These are phyloP conservation scores for Phania funesta DNA, from an alignment of 2,888 invertebrate genomes.

Conservation along the genomic window DNA sequence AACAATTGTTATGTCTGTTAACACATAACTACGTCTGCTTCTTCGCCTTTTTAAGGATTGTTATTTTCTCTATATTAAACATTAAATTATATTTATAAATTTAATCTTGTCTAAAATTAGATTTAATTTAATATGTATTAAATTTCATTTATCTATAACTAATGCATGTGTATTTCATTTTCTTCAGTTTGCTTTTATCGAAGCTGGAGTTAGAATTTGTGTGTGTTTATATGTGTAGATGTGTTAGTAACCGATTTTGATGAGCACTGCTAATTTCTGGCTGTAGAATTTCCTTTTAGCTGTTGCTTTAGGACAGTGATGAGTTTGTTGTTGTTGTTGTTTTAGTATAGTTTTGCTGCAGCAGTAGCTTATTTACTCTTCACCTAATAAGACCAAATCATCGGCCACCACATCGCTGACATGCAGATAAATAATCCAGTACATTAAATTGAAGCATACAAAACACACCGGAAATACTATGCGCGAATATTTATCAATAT, in stretches of 20 bases:
- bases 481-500: conserved; percentile 99
- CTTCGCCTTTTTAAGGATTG: not conserved
- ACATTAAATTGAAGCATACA: conserved; percentile 99
- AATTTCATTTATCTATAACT: conserved; percentile 67
- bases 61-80: conserved; percentile 45
- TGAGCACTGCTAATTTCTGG: no score
- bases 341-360: conserved; percentile 28
- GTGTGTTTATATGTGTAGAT: not conserved
- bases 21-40: not conserved
- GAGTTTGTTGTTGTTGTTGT: conserved; percentile 30
- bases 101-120: conserved; percentile 56
- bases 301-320: conserved; percentile 7
- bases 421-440: conserved; percentile 98
- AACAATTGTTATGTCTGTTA: conserved; percentile 68
- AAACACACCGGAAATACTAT: conserved; percentile 99
- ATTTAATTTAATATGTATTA: conserved; percentile 62
- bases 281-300: conserved; percentile 28
- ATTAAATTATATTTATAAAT: conserved; percentile 57
- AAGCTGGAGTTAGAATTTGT: not conserved
- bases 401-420: conserved; percentile 97
- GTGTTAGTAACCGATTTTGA: no score
- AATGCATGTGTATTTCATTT: conserved; percentile 42
- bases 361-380: conserved; percentile 82
- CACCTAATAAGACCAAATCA: conserved; percentile 91
- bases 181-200: conserved; percentile 15